A percentile compares a stretch with the other conserved stretches of the same genome.
phyloP scores from a whole-genome alignment of 2,797 vertebrate species.

The Zenarchopterus dispar region DNA sequence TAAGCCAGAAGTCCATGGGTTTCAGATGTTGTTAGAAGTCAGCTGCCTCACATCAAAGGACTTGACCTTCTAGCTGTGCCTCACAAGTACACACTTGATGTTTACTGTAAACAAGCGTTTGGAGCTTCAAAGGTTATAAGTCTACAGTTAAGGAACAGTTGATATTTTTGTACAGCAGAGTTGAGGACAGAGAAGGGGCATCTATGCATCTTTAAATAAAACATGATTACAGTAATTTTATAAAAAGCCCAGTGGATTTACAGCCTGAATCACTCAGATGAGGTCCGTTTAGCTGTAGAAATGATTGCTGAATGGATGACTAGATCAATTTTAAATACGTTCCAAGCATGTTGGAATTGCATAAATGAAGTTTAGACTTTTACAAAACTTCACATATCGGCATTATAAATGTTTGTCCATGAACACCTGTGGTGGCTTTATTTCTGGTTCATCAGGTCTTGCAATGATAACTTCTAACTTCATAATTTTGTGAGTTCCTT shows the following conservation, averaged over 20 bases:
- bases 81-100: slow-evolving; percentile 17
- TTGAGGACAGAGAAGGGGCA: slow-evolving; percentile 6
- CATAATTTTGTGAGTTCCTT: too few species aligned
- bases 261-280: neutral
- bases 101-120: slow-evolving; percentile 52
- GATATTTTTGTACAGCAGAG: neutral
- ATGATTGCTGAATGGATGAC: neutral
- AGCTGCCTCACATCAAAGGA: slow-evolving; percentile 8
- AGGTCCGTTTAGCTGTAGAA: neutral
- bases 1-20: neutral
- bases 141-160: slow-evolving; percentile 2
- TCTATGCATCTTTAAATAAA: neutral
- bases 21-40: slow-evolving; percentile 13
- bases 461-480: too few species aligned
- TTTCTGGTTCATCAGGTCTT: too few species aligned
- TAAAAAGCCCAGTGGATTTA: neutral
- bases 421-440: too few species aligned
- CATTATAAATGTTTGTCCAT: neutral
- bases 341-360: neutral
- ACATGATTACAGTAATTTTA: neutral
- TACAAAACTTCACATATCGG: neutral
- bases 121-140: slow-evolving; percentile 9
- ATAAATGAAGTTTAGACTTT: slow-evolving; percentile 1
- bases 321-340: neutral
- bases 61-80: slow-evolving; percentile 36